Base-by-base conservation (phyloP, 92 coral and sea anemone genomes). In the Epizoanthus scotinus region DNA sequence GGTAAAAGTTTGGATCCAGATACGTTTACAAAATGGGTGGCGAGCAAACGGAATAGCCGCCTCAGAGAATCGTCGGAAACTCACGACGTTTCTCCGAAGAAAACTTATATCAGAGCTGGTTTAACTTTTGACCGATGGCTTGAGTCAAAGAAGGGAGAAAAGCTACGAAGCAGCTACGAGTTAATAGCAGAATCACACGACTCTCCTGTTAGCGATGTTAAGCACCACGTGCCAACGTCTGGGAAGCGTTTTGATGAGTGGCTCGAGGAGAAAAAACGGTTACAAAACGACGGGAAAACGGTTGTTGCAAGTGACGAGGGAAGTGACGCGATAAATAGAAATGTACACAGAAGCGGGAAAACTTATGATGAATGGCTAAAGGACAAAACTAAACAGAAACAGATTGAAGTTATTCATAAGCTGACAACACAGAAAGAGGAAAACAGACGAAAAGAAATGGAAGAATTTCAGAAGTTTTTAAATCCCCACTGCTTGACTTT, bases 41-140 rank as follows among this genome's bases (percentile, higher is more conserved):
- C 79, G 50, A 67, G 78, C 34, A 93, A 93, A 75, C 86, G 90
- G 28, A 59, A 61, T 22, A 70, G 69, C 68, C 89, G 87, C 38
- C 80, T 53, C 6, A 67, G 91, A 36, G 83, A 85, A 27, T 71
- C 69, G 54, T 83, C 90, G 12, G 97, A 93, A 58, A 85, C 92
- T 36, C 75, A 84, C 8, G 56, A 70, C 7, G 24, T 54, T 15
- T 47, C 68, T 58, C 66, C 86, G 24, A 90, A 71, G 56, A 93
- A 87, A 80, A 77, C 86, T 2, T 90, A 59, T 10, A 77, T 93
- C 17, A 93, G 87, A n/a, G 66, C 85, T 2, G 97, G 94, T 5
- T 24, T 93, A 82, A 90, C 97, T 22, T 93, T 91, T 78, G 98
- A 94, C 61, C 91, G 80, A 56, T 96, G 99, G 99, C 93, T 94